Evolutionary conservation across 1,140 invertebrate genomes (phyloP).

Genomic region (Pararge aegeria): DNA sequence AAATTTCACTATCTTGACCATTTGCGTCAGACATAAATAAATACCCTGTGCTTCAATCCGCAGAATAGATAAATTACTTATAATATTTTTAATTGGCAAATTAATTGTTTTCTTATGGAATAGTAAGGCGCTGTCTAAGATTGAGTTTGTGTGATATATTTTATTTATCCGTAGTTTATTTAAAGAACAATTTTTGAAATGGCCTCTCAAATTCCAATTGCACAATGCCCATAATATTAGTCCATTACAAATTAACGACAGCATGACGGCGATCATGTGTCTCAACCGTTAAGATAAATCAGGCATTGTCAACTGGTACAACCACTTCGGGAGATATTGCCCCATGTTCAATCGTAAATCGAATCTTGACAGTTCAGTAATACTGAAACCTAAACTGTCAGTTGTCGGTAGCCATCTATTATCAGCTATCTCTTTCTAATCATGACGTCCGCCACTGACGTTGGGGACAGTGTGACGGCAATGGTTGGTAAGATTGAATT

Average conservation of each 20-base stretch:
- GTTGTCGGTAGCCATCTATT: constrained; percentile 64
- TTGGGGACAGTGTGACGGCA: constrained; percentile 25
- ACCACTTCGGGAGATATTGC: not conserved
- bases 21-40: too few relatives aligned
- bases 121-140: too few relatives aligned
- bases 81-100: too few relatives aligned
- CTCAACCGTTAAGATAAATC: constrained; percentile 1
- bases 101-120: too few relatives aligned
- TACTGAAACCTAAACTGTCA: constrained; percentile 44
- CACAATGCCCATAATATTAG: not conserved
- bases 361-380: constrained; percentile 27
- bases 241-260: constrained; percentile 2
- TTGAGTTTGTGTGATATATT: too few relatives aligned
- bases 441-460: constrained; percentile 48
- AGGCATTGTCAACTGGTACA: not conserved
- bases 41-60: too few relatives aligned
- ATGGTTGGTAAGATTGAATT: constrained; percentile 18
- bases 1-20: too few relatives aligned
- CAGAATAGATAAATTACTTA: too few relatives aligned
- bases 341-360: constrained; percentile 34
- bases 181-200: too few relatives aligned
- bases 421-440: constrained; percentile 57
- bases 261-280: not conserved
- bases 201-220: not conserved
- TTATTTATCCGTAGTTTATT: too few relatives aligned